phyloP scores from a whole-genome alignment of 2,797 vertebrate genomes.

The Philypnodon macrostomus region DNA sequence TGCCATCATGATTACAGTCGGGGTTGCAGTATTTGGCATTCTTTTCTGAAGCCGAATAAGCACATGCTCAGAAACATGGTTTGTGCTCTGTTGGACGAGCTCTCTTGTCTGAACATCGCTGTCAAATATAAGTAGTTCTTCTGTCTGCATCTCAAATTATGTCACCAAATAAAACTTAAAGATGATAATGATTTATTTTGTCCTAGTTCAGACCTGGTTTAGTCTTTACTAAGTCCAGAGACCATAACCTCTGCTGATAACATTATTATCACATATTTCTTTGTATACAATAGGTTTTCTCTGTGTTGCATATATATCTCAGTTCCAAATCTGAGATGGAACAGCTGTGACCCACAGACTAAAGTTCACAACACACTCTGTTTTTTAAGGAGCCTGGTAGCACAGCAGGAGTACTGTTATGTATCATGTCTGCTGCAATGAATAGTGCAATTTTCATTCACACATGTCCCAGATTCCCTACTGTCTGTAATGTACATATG shows the following conservation, averaged over 20 bases:
- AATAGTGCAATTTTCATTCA: conserved; percentile 67
- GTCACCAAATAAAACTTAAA: too few species aligned
- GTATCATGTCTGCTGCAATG: conserved; percentile 67
- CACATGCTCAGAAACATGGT: conserved; percentile 23
- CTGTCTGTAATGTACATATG: conserved; percentile 71
- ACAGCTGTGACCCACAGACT: conserved; percentile 43
- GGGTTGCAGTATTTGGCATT: conserved; percentile 36
- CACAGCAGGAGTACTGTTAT: conserved; percentile 50
- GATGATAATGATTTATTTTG: too few species aligned
- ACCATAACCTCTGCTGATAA: too few species aligned
- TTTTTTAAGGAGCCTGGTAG: conserved; percentile 45
- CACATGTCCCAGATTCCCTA: conserved; percentile 68
- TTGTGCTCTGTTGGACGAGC: conserved; percentile 32
- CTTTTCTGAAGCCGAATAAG: conserved; percentile 19
- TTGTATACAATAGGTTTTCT: conserved; percentile 27
- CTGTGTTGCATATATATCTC: conserved; percentile 19
- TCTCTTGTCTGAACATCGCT: conserved; percentile 25
- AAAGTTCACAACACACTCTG: conserved; percentile 25
- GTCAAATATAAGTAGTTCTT: conserved; percentile 28
- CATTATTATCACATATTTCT: too few species aligned
- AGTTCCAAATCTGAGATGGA: conserved; percentile 32
- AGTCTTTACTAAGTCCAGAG: too few species aligned
- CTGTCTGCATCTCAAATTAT: conserved; percentile 15
- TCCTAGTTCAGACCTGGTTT: too few species aligned
- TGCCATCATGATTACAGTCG: conserved; percentile 54